Percentiles rank a stretch among this genome's conserved stretches.
These are phyloP conservation scores for Cistogaster globosa DNA, from an alignment of 2,888 invertebrate genomes.

Conservation along the genomic window DNA sequence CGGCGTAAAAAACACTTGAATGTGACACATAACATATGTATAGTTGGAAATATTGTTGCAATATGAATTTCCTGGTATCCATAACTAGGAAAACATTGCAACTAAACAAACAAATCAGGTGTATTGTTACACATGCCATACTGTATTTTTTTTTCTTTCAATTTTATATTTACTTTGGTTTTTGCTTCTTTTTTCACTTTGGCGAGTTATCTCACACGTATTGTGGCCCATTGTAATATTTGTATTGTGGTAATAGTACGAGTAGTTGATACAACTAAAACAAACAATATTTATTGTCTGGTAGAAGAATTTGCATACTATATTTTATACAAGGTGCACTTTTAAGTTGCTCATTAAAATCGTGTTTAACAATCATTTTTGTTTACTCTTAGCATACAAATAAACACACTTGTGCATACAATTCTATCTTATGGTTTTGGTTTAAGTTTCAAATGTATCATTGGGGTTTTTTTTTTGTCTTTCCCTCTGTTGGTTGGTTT, in stretches of 20 bases:
- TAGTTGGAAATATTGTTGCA: slow-evolving; percentile 62
- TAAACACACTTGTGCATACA: slow-evolving; percentile 1
- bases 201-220: slow-evolving; percentile 35
- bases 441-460: slow-evolving; percentile 60
- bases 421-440: slow-evolving; percentile 42
- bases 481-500: slow-evolving; percentile 16
- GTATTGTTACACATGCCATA: slow-evolving; percentile 76
- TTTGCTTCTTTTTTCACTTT: slow-evolving; percentile 10
- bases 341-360: slow-evolving; percentile 74
- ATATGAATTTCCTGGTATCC: slow-evolving; percentile 68
- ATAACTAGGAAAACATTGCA: slow-evolving; percentile 43
- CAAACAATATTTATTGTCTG: slow-evolving; percentile 48
- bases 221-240: slow-evolving; percentile 41
- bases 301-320: slow-evolving; percentile 50
- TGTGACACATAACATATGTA: slow-evolving; percentile 70
- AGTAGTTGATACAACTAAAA: slow-evolving; percentile 43
- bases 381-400: slow-evolving; percentile 29
- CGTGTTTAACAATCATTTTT: slow-evolving; percentile 74
- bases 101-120: slow-evolving; percentile 76
- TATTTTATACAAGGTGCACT: slow-evolving; percentile 64
- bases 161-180: slow-evolving; percentile 3
- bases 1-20: slow-evolving; percentile 46
- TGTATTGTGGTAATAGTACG: slow-evolving; percentile 31
- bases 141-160: slow-evolving; percentile 17
- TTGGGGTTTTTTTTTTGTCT: slow-evolving; percentile 11